Base-by-base conservation (phyloP, 2,888 invertebrate species). In the Elysia crispata region DNA sequence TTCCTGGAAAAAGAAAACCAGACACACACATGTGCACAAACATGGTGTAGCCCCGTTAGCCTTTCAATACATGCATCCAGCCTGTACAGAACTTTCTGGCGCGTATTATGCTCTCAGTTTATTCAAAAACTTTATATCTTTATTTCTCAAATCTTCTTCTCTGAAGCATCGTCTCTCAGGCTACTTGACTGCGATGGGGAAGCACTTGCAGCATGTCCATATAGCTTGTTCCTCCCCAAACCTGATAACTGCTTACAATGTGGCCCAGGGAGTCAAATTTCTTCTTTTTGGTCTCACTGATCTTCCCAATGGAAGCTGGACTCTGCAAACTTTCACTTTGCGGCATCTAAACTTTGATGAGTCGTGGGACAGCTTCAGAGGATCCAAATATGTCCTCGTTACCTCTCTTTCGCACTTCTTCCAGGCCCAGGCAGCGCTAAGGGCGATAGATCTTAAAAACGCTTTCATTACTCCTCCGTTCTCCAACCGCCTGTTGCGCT, bases 351-450 rank as follows among this genome's bases (percentile, higher is more conserved):
- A 60, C 30, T 79, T 79, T 31, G 69, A 79, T 28, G 74, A 79
- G 30, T 57, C 79, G 15, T 79, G 79, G 79, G 67, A 60, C 60
- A n/a, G 74, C 20, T 79, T 79, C 50, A 18, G 67, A n/a, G 66
- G 67, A 20, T 79, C 79, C 15, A 75, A 60, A 57, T 33, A 41
- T 41, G 18, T 75, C 23, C 79, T 79, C 0, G 79, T 75, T 6
- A 57, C 66, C 41, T 57, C 62, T 20, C 20, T 79, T 6, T 41
- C 75, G 11, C 8, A 1, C 5, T 79, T 79, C 67, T n/a, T 79
- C 28, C 33, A 57, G 50, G 20, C 20, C 1, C 79, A 79, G 57
- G 33, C 23, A 11, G 57, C 50, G 5, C 15, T 79, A 28, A 30
- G 28, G 28, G 0, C 11, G 0, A 25, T 79, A n/a, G 64, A 67